Conservation (phyloP, 2,113 vertebrate genomes). For the Colistium nudipinnis region DNA sequence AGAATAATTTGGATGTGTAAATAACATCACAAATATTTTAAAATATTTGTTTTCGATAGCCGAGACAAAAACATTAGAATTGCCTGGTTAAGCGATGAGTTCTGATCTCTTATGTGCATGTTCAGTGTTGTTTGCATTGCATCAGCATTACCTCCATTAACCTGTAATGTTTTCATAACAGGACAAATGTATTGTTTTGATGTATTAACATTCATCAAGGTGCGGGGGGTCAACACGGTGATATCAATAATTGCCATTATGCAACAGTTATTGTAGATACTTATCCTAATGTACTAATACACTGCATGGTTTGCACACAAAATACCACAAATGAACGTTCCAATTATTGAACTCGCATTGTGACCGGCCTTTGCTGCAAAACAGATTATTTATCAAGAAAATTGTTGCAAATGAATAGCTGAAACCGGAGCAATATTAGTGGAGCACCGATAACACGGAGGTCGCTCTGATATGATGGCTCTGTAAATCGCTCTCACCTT, state of each 20-base stretch:
- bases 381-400: too few species aligned
- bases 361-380: too few species aligned
- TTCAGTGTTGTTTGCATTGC: slow-evolving; percentile 9
- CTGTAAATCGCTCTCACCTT: slow-evolving; percentile 27
- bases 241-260: slow-evolving; percentile 28
- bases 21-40: too few species aligned
- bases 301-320: not conserved
- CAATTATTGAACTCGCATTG: too few species aligned
- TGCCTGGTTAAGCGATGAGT: too few species aligned
- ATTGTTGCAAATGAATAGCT: too few species aligned
- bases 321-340: not conserved
- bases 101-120: slow-evolving; percentile 3
- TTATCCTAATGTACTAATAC: not conserved
- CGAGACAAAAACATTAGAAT: too few species aligned
- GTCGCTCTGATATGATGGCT: slow-evolving; percentile 1
- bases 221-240: slow-evolving; percentile 28
- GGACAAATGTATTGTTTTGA: slow-evolving; percentile 32
- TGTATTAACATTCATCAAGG: slow-evolving; percentile 15
- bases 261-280: not conserved
- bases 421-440: not conserved
- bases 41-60: too few species aligned
- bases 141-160: slow-evolving; percentile 32
- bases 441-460: not conserved
- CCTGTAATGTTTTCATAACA: slow-evolving; percentile 14
- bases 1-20: too few species aligned